A percentile compares a stretch with the other conserved stretches of the same genome.
These are phyloP conservation scores for Caenorhabditis brenneri DNA, from an alignment of 1,140 invertebrate genomes.

Conservation along the genomic window DNA sequence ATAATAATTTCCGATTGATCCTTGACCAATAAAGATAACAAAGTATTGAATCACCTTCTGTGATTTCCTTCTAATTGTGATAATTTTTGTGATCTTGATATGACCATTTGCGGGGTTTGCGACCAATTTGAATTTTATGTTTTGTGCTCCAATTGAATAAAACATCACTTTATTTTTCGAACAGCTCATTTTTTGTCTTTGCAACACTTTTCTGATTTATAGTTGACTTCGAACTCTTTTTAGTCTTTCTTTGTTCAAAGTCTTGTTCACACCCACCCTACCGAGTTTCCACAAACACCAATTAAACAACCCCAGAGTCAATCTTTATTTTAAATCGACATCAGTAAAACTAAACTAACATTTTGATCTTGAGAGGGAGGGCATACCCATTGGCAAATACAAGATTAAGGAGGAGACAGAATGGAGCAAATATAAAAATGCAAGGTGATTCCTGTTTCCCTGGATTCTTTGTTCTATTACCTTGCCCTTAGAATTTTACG, in stretches of 20 bases:
- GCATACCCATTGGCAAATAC: too few relatives aligned
- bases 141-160: too few relatives aligned
- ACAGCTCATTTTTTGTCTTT: too few relatives aligned
- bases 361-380: not conserved
- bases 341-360: not conserved
- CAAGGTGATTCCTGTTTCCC: not conserved
- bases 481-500: not conserved
- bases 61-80: too few relatives aligned
- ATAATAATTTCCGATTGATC: too few relatives aligned
- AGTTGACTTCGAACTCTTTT: not conserved
- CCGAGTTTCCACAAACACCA: not conserved
- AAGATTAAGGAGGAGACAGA: not conserved
- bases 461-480: not conserved
- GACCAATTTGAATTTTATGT: too few relatives aligned
- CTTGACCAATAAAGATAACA: too few relatives aligned
- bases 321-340: not conserved
- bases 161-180: not conserved
- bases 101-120: too few relatives aligned
- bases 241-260: not conserved
- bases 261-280: not conserved
- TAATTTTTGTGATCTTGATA: too few relatives aligned
- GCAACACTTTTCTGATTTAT: not conserved
- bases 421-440: not conserved
- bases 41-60: too few relatives aligned
- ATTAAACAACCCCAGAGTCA: not conserved